Percentiles rank a stretch among this genome's conserved stretches.
phyloP scores from a whole-genome alignment of 2,888 invertebrate genomes.

The Thymelicus lineola region DNA sequence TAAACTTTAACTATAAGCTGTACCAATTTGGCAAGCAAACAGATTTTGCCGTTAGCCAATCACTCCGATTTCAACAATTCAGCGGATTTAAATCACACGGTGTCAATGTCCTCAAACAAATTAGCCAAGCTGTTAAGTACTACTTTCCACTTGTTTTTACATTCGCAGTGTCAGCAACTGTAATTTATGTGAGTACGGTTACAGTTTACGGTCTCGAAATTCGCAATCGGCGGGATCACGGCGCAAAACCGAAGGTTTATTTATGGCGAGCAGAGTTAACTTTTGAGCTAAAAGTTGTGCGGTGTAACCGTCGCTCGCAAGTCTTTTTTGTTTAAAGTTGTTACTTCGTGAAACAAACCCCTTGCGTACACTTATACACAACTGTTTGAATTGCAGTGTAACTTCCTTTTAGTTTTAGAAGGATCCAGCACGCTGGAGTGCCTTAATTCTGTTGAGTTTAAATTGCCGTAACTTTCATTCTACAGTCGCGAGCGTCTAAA shows the following conservation, averaged over 20 bases:
- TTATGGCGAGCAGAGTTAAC: conserved; percentile 79
- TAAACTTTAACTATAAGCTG: too few species aligned
- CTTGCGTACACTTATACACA: conserved; percentile 40
- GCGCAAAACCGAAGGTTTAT: conserved; percentile 83
- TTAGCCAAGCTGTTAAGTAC: conserved; percentile 83
- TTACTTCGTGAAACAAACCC: conserved; percentile 54
- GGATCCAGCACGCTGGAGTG: conserved; percentile 32
- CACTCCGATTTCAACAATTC: background rate
- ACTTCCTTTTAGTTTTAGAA: conserved; percentile 38
- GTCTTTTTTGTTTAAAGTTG: conserved; percentile 35
- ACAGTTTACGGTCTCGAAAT: conserved; percentile 78
- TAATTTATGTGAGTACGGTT: conserved; percentile 80
- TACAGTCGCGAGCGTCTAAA: conserved; percentile 19
- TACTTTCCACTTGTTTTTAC: conserved; percentile 83
- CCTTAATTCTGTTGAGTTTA: conserved; percentile 35
- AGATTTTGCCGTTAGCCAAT: background rate
- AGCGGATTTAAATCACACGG: conserved; percentile 43
- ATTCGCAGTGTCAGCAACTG: conserved; percentile 73
- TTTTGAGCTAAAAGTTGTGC: conserved; percentile 76
- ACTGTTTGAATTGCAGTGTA: conserved; percentile 36
- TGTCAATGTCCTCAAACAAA: conserved; percentile 77
- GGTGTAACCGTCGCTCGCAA: conserved; percentile 54
- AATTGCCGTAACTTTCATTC: conserved; percentile 34
- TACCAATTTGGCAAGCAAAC: background rate
- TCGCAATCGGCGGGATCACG: conserved; percentile 79